A percentile compares a stretch with the other conserved stretches of the same genome.
phyloP scores from a whole-genome alignment of 2,888 invertebrate species.

The Caenorhabditis becei region DNA sequence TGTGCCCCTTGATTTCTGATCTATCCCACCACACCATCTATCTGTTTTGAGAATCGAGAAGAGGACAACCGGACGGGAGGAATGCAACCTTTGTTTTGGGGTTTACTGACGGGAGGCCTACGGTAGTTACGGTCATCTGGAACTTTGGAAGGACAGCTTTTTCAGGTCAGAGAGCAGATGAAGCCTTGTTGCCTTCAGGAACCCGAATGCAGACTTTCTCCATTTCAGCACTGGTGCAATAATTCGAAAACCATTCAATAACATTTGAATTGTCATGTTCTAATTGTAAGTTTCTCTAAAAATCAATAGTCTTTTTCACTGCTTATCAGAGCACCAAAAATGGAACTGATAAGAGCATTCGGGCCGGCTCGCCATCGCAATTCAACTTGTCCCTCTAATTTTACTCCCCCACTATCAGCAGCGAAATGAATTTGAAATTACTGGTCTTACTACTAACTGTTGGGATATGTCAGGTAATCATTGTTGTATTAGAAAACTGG shows the following conservation, averaged over 20 bases:
- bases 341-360: slow-evolving; percentile 34
- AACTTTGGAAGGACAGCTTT: not conserved
- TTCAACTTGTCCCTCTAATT: not conserved
- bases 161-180: no score
- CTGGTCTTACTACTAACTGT: slow-evolving; percentile 24
- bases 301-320: not conserved
- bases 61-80: not conserved
- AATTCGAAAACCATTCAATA: no score
- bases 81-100: not conserved
- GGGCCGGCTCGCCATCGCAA: slow-evolving; percentile 5
- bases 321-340: slow-evolving; percentile 38
- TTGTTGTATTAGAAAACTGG: not conserved
- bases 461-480: slow-evolving; percentile 35
- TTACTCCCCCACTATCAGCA: slow-evolving; percentile 2
- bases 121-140: not conserved
- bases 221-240: no score
- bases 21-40: not conserved
- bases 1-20: slow-evolving; percentile 11
- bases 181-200: no score
- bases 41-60: not conserved
- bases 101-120: not conserved
- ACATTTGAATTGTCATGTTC: not conserved
- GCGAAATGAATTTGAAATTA: slow-evolving; percentile 39
- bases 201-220: no score
- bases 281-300: not conserved